Conservation (phyloP, 2,797 vertebrate genomes). For the Phoxinus dragarum region DNA sequence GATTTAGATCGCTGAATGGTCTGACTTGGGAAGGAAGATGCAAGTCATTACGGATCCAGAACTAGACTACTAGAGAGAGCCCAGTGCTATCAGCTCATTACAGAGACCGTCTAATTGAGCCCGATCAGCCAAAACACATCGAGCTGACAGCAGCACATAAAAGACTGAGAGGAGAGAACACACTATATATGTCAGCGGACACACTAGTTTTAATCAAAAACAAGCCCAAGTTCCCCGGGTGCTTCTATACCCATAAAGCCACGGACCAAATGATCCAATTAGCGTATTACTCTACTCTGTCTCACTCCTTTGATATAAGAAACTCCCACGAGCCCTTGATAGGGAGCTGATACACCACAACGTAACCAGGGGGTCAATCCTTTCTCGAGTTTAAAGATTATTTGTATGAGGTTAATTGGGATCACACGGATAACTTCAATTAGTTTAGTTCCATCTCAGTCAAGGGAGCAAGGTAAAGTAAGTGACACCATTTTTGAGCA, state of each 20-base stretch:
- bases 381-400: slow-evolving; percentile 23
- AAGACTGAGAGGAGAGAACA: slow-evolving; percentile 4
- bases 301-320: slow-evolving; percentile 8
- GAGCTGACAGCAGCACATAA: slow-evolving; percentile 20
- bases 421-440: slow-evolving; percentile 27
- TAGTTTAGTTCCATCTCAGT: slow-evolving; percentile 21
- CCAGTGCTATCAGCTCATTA: slow-evolving; percentile 36
- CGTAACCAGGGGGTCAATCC: slow-evolving; percentile 16
- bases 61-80: slow-evolving; percentile 40
- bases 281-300: slow-evolving; percentile 13
- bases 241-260: slow-evolving; percentile 12
- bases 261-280: slow-evolving; percentile 50
- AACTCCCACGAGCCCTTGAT: slow-evolving; percentile 18
- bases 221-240: slow-evolving; percentile 5
- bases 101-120: slow-evolving; percentile 38
- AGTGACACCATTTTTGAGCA: background rate
- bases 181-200: slow-evolving; percentile 13
- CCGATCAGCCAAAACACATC: slow-evolving; percentile 12
- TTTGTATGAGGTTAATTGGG: slow-evolving; percentile 16
- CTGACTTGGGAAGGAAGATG: slow-evolving; percentile 11
- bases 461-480: background rate
- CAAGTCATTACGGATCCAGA: slow-evolving; percentile 13
- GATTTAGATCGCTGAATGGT: slow-evolving; percentile 13
- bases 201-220: slow-evolving; percentile 46
- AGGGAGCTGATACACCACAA: slow-evolving; percentile 21